These are phyloP conservation scores for Zhuqinia jingwanae DNA, from an alignment of 2,888 invertebrate genomes.

Conservation along the genomic window DNA sequence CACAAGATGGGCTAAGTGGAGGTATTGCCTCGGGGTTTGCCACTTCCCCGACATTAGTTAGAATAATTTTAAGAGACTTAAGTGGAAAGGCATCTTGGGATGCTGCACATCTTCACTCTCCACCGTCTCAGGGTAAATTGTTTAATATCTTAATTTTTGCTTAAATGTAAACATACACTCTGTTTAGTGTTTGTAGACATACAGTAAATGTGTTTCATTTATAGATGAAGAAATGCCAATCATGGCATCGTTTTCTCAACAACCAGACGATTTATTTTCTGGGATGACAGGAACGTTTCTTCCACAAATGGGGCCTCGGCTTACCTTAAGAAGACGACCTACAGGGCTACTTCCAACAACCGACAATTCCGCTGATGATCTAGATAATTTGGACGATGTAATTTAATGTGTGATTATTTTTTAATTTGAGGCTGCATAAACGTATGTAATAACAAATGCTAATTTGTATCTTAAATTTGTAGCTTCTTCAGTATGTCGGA, in stretches of 20 bases:
- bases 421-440: slow-evolving; percentile 16
- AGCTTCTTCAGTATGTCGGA: slow-evolving; percentile 95
- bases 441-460: neutral
- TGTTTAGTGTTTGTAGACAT: no score
- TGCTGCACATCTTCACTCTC: slow-evolving; percentile 90
- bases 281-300: slow-evolving; percentile 76
- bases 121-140: slow-evolving; percentile 60
- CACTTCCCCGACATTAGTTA: slow-evolving; percentile 88
- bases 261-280: slow-evolving; percentile 73
- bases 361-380: slow-evolving; percentile 90
- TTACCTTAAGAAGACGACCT: slow-evolving; percentile 87
- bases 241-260: slow-evolving; percentile 68
- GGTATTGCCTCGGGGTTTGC: slow-evolving; percentile 89
- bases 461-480: slow-evolving; percentile 41
- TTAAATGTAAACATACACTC: no score
- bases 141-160: neutral
- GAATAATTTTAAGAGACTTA: slow-evolving; percentile 93
- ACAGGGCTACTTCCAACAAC: slow-evolving; percentile 90
- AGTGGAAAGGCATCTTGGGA: slow-evolving; percentile 98
- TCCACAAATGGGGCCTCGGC: slow-evolving; percentile 83
- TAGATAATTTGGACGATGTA: slow-evolving; percentile 96
- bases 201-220: slow-evolving; percentile 17
- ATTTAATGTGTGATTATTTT: neutral
- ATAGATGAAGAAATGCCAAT: slow-evolving; percentile 64
- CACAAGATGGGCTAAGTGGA: slow-evolving; percentile 85